Evolutionary conservation across 2,113 vertebrate species (phyloP).

Genomic region (Petromus typicus): DNA sequence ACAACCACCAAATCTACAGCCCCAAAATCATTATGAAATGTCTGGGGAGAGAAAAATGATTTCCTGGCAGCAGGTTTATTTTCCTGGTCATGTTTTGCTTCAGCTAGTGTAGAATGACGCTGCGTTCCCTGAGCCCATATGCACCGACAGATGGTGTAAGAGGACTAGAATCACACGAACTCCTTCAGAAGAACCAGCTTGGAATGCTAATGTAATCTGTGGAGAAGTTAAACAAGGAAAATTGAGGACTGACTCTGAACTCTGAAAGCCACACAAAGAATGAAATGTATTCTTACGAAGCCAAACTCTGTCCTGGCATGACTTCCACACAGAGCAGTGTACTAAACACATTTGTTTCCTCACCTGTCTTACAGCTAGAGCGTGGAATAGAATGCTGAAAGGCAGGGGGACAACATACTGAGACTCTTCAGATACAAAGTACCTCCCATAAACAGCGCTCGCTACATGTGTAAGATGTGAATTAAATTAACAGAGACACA

Average conservation of each 20-base stretch:
- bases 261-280: not conserved
- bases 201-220: slow-evolving; percentile 55
- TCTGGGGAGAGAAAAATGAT: not conserved
- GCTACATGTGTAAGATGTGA: not conserved
- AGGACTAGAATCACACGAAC: slow-evolving; percentile 41
- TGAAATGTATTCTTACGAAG: not conserved
- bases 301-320: not conserved
- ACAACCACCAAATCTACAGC: not conserved
- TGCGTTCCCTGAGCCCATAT: slow-evolving; percentile 42
- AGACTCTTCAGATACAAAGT: not conserved
- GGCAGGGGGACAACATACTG: not conserved
- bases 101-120: not conserved
- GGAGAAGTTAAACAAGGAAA: slow-evolving; percentile 47
- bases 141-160: slow-evolving; percentile 73
- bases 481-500: not conserved
- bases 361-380: not conserved
- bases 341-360: not conserved
- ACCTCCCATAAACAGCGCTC: not conserved
- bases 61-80: slow-evolving; percentile 23
- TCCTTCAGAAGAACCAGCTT: slow-evolving; percentile 36
- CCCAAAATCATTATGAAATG: not conserved
- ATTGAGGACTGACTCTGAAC: not conserved
- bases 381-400: not conserved
- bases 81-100: not conserved
- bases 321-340: not conserved